Conservation (phyloP, 1,140 invertebrate genomes). For the Bombus superbus region DNA sequence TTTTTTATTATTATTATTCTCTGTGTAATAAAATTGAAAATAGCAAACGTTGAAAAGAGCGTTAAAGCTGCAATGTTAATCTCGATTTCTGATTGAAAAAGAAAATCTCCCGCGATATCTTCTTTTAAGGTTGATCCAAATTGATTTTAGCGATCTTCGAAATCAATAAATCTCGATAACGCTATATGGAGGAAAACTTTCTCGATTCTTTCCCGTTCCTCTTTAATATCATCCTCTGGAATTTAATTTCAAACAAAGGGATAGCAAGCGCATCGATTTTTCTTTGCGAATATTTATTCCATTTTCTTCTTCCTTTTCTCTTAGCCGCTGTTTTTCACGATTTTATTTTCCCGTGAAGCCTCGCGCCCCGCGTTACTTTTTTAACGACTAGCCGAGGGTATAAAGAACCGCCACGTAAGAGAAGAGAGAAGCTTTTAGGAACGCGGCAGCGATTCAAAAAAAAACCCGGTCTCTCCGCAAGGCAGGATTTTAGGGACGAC, state of each 20-base stretch:
- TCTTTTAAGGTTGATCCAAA: no score
- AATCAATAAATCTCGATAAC: no score
- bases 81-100: no score
- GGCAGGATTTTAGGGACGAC: constrained; percentile 1
- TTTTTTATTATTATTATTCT: no score
- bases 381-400: constrained; percentile 2
- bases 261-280: neutral
- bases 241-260: neutral
- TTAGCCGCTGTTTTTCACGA: neutral
- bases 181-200: no score
- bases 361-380: constrained; percentile 10
- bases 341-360: constrained; percentile 17
- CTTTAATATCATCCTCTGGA: neutral
- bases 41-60: no score
- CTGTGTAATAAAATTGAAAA: no score
- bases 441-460: neutral
- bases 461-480: neutral
- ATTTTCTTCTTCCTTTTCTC: neutral
- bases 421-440: constrained; percentile 5
- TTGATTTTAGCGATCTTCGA: no score
- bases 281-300: neutral
- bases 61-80: no score
- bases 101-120: no score
- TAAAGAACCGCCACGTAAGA: neutral
- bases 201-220: neutral